A percentile compares a stretch with the other conserved stretches of the same genome.
Conservation (phyloP, 2,113 vertebrate genomes). For the Falcunculus frontatus region DNA sequence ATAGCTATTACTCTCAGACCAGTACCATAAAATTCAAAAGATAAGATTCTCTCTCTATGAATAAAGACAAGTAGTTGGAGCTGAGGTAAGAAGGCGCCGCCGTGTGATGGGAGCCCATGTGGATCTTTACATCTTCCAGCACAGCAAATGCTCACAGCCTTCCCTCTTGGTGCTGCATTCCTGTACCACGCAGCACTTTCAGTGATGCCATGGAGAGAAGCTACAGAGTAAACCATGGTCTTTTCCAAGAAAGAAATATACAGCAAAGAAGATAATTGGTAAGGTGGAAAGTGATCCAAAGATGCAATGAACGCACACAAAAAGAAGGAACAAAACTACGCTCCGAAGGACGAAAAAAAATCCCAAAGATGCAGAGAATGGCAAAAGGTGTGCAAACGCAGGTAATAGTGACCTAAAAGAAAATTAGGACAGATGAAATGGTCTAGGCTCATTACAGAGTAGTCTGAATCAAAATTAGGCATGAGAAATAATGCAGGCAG, state of each 20-base stretch:
- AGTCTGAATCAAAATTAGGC: not conserved
- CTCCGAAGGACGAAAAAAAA: not conserved
- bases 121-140: not conserved
- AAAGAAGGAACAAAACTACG: not conserved
- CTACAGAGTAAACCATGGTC: not conserved
- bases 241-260: not conserved
- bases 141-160: not conserved
- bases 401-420: not conserved
- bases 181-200: not conserved
- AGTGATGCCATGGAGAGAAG: rapidly evolving
- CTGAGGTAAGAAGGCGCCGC: not conserved
- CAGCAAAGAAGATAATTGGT: not conserved
- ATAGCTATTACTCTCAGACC: not conserved
- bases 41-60: not conserved
- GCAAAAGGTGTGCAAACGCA: not conserved
- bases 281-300: not conserved
- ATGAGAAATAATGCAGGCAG: not conserved
- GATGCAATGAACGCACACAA: not conserved
- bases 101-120: not conserved
- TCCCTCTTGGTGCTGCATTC: not conserved
- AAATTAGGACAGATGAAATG: not conserved
- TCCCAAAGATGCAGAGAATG: not conserved
- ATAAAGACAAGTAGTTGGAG: not conserved
- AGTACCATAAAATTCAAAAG: not conserved
- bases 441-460: not conserved